Conservation (phyloP, 2,888 invertebrate genomes). For the Ashinkailepas kermadecensis region DNA sequence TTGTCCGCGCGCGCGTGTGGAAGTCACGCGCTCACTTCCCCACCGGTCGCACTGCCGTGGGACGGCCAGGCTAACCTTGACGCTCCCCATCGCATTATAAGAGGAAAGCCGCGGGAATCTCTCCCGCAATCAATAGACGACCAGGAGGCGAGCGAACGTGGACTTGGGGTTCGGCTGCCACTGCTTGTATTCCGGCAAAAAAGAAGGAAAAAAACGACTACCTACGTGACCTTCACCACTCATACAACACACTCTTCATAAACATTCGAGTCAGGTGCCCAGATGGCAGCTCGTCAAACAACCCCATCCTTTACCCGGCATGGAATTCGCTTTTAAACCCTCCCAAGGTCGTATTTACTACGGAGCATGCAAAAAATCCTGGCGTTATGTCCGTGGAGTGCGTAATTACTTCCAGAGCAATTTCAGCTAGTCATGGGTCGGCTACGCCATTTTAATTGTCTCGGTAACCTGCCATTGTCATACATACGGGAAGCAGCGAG, state of each 20-base stretch:
- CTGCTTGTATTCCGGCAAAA: no score
- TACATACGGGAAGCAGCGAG: no score
- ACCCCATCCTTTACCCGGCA: neutral
- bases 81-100: neutral
- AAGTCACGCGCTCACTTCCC: conserved; percentile 4
- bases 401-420: neutral
- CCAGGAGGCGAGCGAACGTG: neutral
- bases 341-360: conserved; percentile 10
- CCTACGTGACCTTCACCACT: neutral
- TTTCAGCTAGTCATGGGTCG: neutral
- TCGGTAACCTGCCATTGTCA: neutral
- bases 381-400: neutral
- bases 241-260: neutral
- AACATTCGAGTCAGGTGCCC: no score
- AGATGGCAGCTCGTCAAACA: no score
- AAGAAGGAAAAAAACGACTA: no score
- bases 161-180: no score
- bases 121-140: neutral
- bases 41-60: neutral
- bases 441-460: neutral
- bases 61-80: neutral
- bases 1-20: neutral
- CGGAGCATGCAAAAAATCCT: neutral
- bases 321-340: neutral
- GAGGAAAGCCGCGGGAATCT: neutral